phyloP scores from a whole-genome alignment of 2,113 vertebrate genomes.

The Lathamus discolor region DNA sequence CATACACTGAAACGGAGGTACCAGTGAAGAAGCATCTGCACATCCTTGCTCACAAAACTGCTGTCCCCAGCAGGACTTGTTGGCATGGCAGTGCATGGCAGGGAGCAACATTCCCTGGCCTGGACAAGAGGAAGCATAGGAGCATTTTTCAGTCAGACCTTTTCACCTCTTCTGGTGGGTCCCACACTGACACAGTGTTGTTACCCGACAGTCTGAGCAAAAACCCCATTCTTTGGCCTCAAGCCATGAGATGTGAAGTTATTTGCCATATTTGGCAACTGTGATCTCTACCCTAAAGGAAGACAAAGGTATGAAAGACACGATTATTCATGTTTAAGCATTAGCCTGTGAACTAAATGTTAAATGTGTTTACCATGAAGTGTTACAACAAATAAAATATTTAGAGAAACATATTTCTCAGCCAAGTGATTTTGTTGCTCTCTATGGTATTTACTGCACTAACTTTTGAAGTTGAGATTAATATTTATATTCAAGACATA shows the following conservation, averaged over 20 bases:
- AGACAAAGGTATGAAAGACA: not conserved
- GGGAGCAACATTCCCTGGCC: not conserved
- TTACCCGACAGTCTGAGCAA: not conserved
- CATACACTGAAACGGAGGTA: not conserved
- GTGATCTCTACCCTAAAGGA: not conserved
- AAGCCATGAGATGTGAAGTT: not conserved
- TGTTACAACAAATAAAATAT: conserved; percentile 3
- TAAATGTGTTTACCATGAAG: not conserved
- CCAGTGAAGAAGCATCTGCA: not conserved
- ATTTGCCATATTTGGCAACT: not conserved
- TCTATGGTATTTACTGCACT: not conserved
- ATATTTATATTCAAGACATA: not conserved
- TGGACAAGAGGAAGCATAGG: not conserved
- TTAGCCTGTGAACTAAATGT: not conserved
- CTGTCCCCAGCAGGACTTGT: not conserved
- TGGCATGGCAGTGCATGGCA: not conserved
- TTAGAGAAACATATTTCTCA: not conserved
- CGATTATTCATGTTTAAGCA: not conserved
- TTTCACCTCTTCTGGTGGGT: not conserved
- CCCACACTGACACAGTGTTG: accelerated
- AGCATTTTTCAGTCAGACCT: not conserved
- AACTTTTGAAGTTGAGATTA: not conserved
- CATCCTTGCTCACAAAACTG: not conserved
- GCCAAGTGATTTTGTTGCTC: not conserved
- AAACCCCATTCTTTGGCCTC: not conserved